Evolutionary conservation across 2,797 vertebrate species (phyloP), one percentile per base, ranked within the genome.

Genomic region (Rhyacichthys aspro): DNA sequence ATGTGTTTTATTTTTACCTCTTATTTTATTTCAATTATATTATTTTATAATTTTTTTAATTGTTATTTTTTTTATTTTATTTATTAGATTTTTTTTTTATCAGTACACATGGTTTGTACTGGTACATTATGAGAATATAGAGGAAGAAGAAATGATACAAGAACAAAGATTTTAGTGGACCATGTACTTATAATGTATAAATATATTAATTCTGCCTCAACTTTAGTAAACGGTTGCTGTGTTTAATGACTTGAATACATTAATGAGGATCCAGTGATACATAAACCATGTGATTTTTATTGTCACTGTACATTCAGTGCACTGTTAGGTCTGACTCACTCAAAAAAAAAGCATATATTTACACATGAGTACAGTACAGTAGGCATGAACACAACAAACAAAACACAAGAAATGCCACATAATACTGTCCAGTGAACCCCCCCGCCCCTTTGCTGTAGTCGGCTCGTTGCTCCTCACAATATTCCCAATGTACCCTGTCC

Each of bases 271-370:
- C 55, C 79, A 64, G 50, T 6, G 43, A 65, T 89, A 88, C 84
- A 86, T 90, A 89, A 91, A 90, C 72, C 84, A 86, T 84, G 78
- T 86, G 83, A 85, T 89, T 88, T 28, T 91, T 90, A 90, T 89
- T 90, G 78, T 85, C 83, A 88, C 85, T 90, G 88, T 89, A 90
- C 83, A 89, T 88, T 87, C 87, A 89, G 87, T 87, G 86, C 86
- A 90, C 76, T 74, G 73, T 85, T 85, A 84, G 82, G 83, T 83
- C 76, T 67, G 81, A 84, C 67, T 82, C 85, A 83, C 83, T 85
- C 65, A 82, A 69, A 78, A 64, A 67, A 83, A 76, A 83, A 79
- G 81, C 83, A 79, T 72, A 78, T 90, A 90, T 91, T 88, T 90
- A 90, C 87, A 89, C 77, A 76, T 86, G 81, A 69, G 52, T 83